phyloP scores from a whole-genome alignment of 2,797 vertebrate genomes.

The Bovichtus variegatus region DNA sequence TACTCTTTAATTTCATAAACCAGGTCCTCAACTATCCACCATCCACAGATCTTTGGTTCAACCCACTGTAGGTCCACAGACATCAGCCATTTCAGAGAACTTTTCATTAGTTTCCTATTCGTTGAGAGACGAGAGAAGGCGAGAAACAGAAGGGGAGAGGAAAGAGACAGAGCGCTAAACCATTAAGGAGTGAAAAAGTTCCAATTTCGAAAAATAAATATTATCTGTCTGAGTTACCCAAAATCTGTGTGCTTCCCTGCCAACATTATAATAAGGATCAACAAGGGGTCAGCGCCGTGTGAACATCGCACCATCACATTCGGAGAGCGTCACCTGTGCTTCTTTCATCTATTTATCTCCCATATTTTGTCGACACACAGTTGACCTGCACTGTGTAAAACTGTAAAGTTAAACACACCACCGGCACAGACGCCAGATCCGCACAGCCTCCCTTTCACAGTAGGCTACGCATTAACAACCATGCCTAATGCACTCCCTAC shows the following conservation, averaged over 20 bases:
- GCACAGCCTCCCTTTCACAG: constrained; percentile 31
- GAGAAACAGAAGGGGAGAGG: constrained; percentile 24
- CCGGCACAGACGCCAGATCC: constrained; percentile 17
- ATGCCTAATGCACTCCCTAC: constrained; percentile 35
- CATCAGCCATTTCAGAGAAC: constrained; percentile 40
- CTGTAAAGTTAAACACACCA: constrained; percentile 57
- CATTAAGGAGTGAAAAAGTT: constrained; percentile 84
- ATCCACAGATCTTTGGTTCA: constrained; percentile 28
- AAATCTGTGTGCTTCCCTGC: constrained; percentile 79
- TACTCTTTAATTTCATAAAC: constrained; percentile 60
- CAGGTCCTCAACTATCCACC: constrained; percentile 36
- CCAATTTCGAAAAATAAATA: constrained; percentile 89
- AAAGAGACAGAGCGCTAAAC: constrained; percentile 70
- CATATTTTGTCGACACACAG: constrained; percentile 44
- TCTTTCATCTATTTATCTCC: constrained; percentile 67
- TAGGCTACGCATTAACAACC: constrained; percentile 47
- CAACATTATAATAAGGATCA: constrained; percentile 82
- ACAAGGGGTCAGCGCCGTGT: constrained; percentile 70
- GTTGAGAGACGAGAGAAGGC: constrained; percentile 44
- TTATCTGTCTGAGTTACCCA: constrained; percentile 81
- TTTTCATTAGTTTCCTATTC: constrained; percentile 65
- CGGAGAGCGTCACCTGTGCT: constrained; percentile 62
- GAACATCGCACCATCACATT: constrained; percentile 62
- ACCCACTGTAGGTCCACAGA: constrained; percentile 21
- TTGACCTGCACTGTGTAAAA: constrained; percentile 54